phyloP scores from a whole-genome alignment of 1,140 invertebrate genomes.

The Caerostris extrusa region DNA sequence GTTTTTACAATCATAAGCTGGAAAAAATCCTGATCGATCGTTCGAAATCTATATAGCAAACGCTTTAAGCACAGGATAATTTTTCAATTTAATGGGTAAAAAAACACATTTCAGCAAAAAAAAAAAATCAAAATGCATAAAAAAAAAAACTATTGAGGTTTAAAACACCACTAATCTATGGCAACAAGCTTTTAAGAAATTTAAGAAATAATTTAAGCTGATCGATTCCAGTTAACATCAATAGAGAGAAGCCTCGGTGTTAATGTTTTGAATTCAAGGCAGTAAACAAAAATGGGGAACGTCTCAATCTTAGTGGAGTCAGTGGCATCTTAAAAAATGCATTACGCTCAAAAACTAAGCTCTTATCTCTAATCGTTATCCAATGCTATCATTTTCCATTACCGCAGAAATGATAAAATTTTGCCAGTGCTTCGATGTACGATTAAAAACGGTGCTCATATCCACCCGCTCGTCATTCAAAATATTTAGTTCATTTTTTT shows the following conservation, averaged over 20 bases:
- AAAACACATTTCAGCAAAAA: not conserved
- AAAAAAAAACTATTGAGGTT: not conserved
- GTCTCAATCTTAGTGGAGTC: conserved; percentile 35
- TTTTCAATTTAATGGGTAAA: too few species aligned
- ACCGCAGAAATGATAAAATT: conserved; percentile 64
- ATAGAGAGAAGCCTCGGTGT: not conserved
- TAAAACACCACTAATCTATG: not conserved
- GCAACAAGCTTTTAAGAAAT: not conserved
- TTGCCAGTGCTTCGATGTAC: not conserved
- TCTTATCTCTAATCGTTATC: conserved; percentile 72
- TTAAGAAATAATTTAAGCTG: conserved; percentile 34
- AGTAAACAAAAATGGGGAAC: conserved; percentile 16
- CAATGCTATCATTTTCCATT: conserved; percentile 74
- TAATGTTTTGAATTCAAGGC: conserved; percentile 53
- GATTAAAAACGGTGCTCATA: conserved; percentile 59
- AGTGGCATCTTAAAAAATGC: conserved; percentile 60
- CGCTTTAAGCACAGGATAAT: too few species aligned
- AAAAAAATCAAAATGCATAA: not conserved
- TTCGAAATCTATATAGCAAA: too few species aligned
- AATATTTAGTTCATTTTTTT: conserved; percentile 47
- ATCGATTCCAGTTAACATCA: conserved; percentile 21
- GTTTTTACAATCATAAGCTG: too few species aligned
- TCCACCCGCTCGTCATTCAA: not conserved
- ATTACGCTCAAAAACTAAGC: conserved; percentile 44
- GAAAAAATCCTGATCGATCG: too few species aligned